Conservation (phyloP, 2,888 invertebrate species). For the Willowsia nigromaculata region DNA sequence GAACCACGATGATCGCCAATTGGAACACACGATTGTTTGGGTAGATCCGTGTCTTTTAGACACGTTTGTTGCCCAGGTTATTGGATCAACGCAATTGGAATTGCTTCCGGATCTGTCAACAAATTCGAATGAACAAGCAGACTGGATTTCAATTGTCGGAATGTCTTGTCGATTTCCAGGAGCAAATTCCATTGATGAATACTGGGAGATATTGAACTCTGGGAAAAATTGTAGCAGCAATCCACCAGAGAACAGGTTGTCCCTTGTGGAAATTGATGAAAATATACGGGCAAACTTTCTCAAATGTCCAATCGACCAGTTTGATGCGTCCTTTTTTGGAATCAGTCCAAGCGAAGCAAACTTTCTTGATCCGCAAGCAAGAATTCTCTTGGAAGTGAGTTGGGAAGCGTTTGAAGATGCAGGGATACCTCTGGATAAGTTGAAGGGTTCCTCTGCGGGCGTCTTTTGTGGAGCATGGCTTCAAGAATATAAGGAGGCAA, state of each 20-base stretch:
- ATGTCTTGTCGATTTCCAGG: constrained; percentile 59
- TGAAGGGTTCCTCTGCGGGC: not conserved
- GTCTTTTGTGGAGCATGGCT: constrained; percentile 37
- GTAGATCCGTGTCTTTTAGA: too few species aligned
- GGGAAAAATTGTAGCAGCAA: constrained; percentile 47
- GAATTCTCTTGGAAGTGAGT: constrained; percentile 20
- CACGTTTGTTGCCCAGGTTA: too few species aligned
- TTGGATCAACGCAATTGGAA: too few species aligned
- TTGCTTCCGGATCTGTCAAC: too few species aligned
- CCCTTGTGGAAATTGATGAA: not conserved
- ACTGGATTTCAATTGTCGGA: not conserved
- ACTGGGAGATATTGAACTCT: constrained; percentile 49
- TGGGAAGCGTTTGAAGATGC: constrained; percentile 50
- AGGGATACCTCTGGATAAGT: not conserved
- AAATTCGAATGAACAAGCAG: not conserved
- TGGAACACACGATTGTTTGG: too few species aligned
- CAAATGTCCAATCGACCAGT: constrained; percentile 46
- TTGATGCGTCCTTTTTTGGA: constrained; percentile 46
- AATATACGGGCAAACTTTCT: not conserved
- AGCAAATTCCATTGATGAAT: constrained; percentile 55
- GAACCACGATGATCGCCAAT: too few species aligned
- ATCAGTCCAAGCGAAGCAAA: constrained; percentile 17
- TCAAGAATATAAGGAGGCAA: constrained; percentile 12
- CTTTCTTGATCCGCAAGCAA: constrained; percentile 21
- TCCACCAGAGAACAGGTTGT: constrained; percentile 20